phyloP scores from a whole-genome alignment of 2,113 vertebrate species.

The Kryptolebias marmoratus region DNA sequence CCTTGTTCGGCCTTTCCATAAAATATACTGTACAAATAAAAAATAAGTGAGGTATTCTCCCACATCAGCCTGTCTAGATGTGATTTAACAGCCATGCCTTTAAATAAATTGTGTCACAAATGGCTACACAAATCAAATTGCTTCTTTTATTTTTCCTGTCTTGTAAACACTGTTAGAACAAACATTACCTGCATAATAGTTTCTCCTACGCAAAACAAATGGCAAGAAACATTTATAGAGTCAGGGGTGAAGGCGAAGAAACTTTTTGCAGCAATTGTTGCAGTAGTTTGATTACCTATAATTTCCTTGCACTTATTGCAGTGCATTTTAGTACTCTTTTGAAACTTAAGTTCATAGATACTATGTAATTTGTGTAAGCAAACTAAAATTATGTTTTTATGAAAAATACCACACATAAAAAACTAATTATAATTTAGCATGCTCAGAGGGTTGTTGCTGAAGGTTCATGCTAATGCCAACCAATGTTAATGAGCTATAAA shows the following conservation, averaged over 20 bases:
- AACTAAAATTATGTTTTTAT: too few species aligned
- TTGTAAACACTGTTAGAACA: background rate
- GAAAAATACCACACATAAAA: too few species aligned
- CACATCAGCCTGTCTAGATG: background rate
- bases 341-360: background rate
- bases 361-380: too few species aligned
- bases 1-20: background rate
- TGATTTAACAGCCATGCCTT: conserved; percentile 28
- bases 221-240: background rate
- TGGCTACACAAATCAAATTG: conserved; percentile 30
- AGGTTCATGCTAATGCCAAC: background rate
- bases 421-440: background rate
- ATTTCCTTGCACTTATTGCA: background rate
- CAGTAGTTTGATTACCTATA: background rate
- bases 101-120: conserved; percentile 29
- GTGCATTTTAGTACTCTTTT: background rate
- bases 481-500: background rate
- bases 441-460: background rate
- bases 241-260: background rate
- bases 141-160: background rate
- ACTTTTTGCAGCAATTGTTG: background rate
- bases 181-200: background rate
- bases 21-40: background rate
- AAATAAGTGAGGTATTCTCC: background rate
- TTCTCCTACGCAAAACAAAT: background rate